phyloP scores from a whole-genome alignment of 2,888 invertebrate genomes.

The Odontomyia ornata region DNA sequence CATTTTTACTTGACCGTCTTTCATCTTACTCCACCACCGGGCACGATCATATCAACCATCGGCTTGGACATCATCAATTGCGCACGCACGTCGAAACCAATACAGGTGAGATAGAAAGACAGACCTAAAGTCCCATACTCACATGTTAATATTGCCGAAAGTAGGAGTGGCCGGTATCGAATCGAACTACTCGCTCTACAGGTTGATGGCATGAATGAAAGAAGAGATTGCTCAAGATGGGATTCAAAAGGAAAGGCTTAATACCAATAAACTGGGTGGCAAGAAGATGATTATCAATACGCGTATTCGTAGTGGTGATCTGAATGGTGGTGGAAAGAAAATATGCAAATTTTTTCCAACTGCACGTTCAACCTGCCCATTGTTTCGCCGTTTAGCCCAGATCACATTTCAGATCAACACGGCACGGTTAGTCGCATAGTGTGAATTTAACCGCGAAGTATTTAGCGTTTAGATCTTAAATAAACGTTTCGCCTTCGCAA shows the following conservation, averaged over 20 bases:
- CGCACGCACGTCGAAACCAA: neutral
- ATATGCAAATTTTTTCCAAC: conserved; percentile 32
- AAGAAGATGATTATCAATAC: neutral
- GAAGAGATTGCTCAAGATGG: neutral
- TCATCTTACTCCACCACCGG: neutral
- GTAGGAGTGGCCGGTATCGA: conserved; percentile 8
- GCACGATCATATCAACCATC: neutral
- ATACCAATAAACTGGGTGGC: neutral
- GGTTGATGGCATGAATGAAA: conserved; percentile 20
- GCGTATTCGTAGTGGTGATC: neutral
- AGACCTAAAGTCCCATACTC: too few relatives aligned
- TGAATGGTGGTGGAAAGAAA: conserved; percentile 6
- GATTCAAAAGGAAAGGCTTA: neutral
- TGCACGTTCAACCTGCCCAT: conserved; percentile 16
- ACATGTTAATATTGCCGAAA: neutral
- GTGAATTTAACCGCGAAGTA: conserved; percentile 50
- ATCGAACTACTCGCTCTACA: neutral
- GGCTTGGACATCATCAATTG: neutral
- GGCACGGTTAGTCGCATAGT: conserved; percentile 47
- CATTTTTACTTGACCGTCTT: neutral
- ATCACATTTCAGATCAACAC: conserved; percentile 27
- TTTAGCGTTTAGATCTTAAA: conserved; percentile 49
- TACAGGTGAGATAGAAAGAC: conserved; percentile 29
- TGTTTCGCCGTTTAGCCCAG: conserved; percentile 35
- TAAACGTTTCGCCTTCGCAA: conserved; percentile 44